phyloP scores from a whole-genome alignment of 2,888 invertebrate species.

The Tetrapedia diversipes region DNA sequence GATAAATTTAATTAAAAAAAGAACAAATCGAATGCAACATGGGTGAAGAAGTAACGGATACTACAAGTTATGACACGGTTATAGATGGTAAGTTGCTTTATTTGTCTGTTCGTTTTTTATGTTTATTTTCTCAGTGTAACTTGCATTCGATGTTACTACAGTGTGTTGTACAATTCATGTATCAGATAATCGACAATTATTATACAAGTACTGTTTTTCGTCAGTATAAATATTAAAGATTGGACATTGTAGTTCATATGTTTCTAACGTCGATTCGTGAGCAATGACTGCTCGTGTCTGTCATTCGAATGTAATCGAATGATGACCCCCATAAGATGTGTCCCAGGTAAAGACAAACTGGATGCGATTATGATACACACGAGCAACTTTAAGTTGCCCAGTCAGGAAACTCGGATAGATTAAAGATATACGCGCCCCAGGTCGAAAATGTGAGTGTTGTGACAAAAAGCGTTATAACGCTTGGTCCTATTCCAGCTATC shows the following conservation, averaged over 20 bases:
- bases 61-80: slow-evolving; percentile 30
- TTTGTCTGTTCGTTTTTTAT: not conserved
- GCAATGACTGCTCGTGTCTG: not conserved
- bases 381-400: slow-evolving; percentile 84
- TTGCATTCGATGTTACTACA: not conserved
- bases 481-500: slow-evolving; percentile 91
- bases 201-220: not conserved
- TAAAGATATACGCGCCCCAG: slow-evolving; percentile 89
- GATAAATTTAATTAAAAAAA: not conserved
- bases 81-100: slow-evolving; percentile 52
- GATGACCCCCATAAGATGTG: not conserved
- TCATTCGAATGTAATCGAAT: not conserved
- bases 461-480: slow-evolving; percentile 88
- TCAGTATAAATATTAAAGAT: not conserved
- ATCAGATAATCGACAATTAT: not conserved
- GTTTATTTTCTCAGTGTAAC: not conserved
- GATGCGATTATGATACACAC: not conserved
- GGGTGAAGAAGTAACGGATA: slow-evolving; percentile 31
- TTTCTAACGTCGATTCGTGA: not conserved
- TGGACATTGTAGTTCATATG: not conserved
- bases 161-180: not conserved
- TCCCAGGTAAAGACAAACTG: not conserved
- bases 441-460: slow-evolving; percentile 90
- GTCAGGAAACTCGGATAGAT: slow-evolving; percentile 85
- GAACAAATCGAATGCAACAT: not conserved